phyloP scores from a whole-genome alignment of 2,797 vertebrate species.

The Benthosema pterotum region DNA sequence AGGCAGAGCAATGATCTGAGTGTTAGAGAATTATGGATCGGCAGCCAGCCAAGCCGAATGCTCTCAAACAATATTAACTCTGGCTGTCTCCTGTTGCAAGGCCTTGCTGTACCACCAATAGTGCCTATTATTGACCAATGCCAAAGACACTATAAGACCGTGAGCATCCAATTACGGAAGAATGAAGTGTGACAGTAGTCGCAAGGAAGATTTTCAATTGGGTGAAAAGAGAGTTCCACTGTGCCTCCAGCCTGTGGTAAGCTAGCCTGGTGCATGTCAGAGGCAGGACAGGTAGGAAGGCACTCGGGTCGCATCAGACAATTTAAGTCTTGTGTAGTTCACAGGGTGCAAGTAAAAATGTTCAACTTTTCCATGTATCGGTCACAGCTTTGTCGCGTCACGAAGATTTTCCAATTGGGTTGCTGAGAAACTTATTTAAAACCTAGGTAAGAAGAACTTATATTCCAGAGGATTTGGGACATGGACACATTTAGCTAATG shows the following conservation, averaged over 20 bases:
- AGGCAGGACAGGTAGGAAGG: too few species aligned
- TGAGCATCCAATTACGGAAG: constrained; percentile 43
- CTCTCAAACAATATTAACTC: constrained; percentile 19
- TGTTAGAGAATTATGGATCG: constrained; percentile 12
- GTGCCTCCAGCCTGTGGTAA: too few species aligned
- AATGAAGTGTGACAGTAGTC: constrained; percentile 10
- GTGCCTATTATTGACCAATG: constrained; percentile 19
- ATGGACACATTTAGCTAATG: constrained; percentile 49
- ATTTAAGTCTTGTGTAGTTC: too few species aligned
- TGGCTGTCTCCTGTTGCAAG: not conserved
- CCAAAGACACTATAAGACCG: not conserved
- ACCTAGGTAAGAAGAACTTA: constrained; percentile 39
- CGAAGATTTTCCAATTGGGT: constrained; percentile 56
- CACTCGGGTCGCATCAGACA: too few species aligned
- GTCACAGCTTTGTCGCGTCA: too few species aligned
- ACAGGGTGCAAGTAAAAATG: too few species aligned
- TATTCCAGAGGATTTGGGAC: constrained; percentile 52
- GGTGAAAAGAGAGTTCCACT: too few species aligned
- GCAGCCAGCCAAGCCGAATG: constrained; percentile 2
- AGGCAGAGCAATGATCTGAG: constrained; percentile 24
- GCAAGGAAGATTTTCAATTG: constrained; percentile 43
- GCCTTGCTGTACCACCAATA: not conserved
- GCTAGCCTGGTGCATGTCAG: too few species aligned
- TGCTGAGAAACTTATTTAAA: constrained; percentile 20
- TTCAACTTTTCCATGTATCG: too few species aligned